A percentile compares a stretch with the other conserved stretches of the same genome.
These are phyloP conservation scores for Pterobdella sp. DNA, from an alignment of 2,888 invertebrate genomes.

Conservation along the genomic window DNA sequence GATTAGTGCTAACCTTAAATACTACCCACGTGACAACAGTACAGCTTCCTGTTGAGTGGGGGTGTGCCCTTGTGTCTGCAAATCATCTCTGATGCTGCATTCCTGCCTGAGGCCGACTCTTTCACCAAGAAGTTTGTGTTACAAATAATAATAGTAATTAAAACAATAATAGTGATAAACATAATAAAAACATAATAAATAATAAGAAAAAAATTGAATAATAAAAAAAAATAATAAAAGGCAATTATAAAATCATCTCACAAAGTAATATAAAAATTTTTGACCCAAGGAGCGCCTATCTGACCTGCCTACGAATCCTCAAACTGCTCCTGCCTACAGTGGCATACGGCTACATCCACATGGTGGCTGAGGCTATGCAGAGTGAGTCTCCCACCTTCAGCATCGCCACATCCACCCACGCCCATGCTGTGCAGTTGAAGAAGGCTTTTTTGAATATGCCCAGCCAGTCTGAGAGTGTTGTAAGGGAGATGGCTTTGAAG, in stretches of 20 bases:
- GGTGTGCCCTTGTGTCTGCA: constrained; percentile 59
- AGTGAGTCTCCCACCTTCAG: constrained; percentile 53
- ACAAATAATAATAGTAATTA: too few species aligned
- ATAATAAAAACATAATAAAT: too few species aligned
- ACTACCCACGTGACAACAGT: constrained; percentile 40
- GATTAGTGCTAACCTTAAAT: too few species aligned
- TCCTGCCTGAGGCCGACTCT: constrained; percentile 70
- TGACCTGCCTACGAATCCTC: constrained; percentile 76
- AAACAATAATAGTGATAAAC: too few species aligned
- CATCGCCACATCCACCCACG: constrained; percentile 48
- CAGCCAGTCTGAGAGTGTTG: constrained; percentile 72
- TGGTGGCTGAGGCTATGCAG: constrained; percentile 57
- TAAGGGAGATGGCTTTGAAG: constrained; percentile 73
- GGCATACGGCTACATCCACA: constrained; percentile 59
- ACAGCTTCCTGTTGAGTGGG: constrained; percentile 57
- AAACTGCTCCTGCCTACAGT: constrained; percentile 80
- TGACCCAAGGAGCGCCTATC: constrained; percentile 70
- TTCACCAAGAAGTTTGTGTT: constrained; percentile 59
- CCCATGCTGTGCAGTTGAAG: constrained; percentile 59
- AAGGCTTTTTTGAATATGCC: constrained; percentile 77
- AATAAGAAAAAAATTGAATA: too few species aligned
- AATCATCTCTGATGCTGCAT: constrained; percentile 75
- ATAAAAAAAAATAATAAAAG: too few species aligned
- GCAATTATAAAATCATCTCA: too few species aligned
- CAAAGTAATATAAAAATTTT: too few species aligned